Evolutionary conservation across 2,797 vertebrate genomes (phyloP).

Genomic region (Anisognathus igniventris): DNA sequence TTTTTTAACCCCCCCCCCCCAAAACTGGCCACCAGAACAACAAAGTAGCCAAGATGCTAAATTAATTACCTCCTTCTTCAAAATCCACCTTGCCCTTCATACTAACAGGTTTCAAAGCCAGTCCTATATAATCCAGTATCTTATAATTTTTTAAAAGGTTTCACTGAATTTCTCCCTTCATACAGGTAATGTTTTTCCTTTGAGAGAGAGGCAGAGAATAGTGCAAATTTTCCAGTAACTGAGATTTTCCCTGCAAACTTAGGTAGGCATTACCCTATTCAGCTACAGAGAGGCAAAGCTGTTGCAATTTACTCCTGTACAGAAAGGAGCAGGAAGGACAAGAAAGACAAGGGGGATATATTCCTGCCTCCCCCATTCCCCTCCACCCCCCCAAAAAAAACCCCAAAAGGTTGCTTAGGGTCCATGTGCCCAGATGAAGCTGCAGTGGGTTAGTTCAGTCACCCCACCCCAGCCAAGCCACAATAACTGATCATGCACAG

Average conservation of each 20-base stretch:
- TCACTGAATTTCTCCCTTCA: not conserved
- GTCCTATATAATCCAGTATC: not conserved
- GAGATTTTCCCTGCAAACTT: not conserved
- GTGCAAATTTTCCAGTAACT: not conserved
- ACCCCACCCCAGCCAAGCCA: not conserved
- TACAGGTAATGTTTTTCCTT: not conserved
- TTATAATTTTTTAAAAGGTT: not conserved
- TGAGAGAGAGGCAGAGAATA: not conserved
- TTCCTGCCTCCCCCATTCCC: rapidly evolving
- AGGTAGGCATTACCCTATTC: not conserved
- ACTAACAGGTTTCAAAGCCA: not conserved
- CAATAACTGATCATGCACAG: not conserved
- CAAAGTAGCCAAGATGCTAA: not conserved
- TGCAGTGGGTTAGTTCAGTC: not conserved
- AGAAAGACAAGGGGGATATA: not conserved
- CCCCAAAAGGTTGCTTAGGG: rapidly evolving
- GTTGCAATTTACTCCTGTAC: not conserved
- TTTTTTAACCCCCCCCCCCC: not conserved
- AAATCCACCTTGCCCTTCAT: not conserved
- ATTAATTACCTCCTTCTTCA: conserved; percentile 3
- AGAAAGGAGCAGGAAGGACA: not conserved
- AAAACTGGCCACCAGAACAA: not conserved
- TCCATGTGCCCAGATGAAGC: not conserved
- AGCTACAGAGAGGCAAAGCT: not conserved
- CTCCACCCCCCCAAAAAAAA: rapidly evolving